Conservation (phyloP, 2,888 invertebrate genomes). For the Trissonchulus sp. region DNA sequence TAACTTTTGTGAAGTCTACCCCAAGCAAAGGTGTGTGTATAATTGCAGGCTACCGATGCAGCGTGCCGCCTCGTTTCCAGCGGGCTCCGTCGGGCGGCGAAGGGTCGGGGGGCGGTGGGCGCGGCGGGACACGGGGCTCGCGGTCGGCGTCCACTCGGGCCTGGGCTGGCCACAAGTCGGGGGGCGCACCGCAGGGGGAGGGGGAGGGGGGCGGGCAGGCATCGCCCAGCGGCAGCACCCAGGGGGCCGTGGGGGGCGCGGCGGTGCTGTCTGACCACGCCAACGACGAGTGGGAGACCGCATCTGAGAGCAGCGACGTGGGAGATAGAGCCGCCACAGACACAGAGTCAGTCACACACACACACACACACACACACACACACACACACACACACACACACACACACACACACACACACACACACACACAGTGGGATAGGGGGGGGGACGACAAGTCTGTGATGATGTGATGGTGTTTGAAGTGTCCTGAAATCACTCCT, state of each 20-base stretch:
- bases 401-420: not conserved
- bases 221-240: slow-evolving; percentile 44
- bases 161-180: not conserved
- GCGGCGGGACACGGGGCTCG: too few species aligned
- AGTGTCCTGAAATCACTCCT: too few species aligned
- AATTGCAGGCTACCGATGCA: too few species aligned
- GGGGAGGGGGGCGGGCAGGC: slow-evolving; percentile 29
- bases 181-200: slow-evolving; percentile 8
- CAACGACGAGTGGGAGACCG: slow-evolving; percentile 66
- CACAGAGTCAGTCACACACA: slow-evolving; percentile 50
- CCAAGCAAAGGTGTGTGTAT: too few species aligned
- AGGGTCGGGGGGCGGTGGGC: not conserved
- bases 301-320: slow-evolving; percentile 69
- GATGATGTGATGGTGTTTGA: too few species aligned
- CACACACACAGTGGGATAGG: too few species aligned
- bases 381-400: not conserved
- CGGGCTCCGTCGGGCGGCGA: not conserved
- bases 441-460: too few species aligned
- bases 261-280: slow-evolving; percentile 30
- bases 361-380: too few species aligned
- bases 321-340: slow-evolving; percentile 49
- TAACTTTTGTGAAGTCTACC: too few species aligned
- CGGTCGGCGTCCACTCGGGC: slow-evolving; percentile 2
- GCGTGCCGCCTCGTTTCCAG: not conserved
- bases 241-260: slow-evolving; percentile 39